Evolutionary conservation across 1,140 invertebrate genomes (phyloP), one percentile per base, ranked within the genome.

Genomic region (Psix sp.): DNA sequence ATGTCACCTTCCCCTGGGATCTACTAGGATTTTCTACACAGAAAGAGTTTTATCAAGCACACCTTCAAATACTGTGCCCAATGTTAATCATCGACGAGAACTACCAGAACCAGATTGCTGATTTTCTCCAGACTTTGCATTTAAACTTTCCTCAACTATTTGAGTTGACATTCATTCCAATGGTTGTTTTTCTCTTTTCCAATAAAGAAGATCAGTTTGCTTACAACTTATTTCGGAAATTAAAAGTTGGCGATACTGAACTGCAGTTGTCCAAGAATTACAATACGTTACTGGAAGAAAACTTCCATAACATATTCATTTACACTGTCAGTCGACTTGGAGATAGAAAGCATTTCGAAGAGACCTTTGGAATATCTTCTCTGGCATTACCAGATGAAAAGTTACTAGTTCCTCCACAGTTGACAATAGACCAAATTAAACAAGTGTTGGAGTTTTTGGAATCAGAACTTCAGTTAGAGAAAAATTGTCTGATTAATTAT

Each of bases 1-100:
- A 83, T 1, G 45, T 77, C 13, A 74, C 48, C 2, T 88, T 88
- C 76, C 87, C 86, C 1, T 86, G 80, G 78, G 65, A 35, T 11
- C 56, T 87, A n/a, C 74, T 83, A 2, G 62, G 75, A 5, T 88
- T 80, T 45, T 13, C 42, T 1, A 77, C 70, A 6, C 76, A 63
- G 10, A 57, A 83, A 63, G 72, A 85, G 9, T 89, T 90, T 67
- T 89, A 84, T 36, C 33, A 68, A 3, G 79, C 63, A n/a, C 78
- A 89, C 42, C 62, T 84, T 40, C 59, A 84, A n/a, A 52, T 49
- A 21, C 9, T 77, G 0, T 42, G 74, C 9, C 40, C 62, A 1
- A 21, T 72, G 13, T 7, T 80, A 3, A 56, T 75, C 2, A 45
- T 35, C 0, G 33, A 72, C 17, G 20, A 45, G 5, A 65, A 45